A percentile compares a stretch with the other conserved stretches of the same genome.
phyloP scores from a whole-genome alignment of 2,113 vertebrate genomes.

The Chaetura pelagica region DNA sequence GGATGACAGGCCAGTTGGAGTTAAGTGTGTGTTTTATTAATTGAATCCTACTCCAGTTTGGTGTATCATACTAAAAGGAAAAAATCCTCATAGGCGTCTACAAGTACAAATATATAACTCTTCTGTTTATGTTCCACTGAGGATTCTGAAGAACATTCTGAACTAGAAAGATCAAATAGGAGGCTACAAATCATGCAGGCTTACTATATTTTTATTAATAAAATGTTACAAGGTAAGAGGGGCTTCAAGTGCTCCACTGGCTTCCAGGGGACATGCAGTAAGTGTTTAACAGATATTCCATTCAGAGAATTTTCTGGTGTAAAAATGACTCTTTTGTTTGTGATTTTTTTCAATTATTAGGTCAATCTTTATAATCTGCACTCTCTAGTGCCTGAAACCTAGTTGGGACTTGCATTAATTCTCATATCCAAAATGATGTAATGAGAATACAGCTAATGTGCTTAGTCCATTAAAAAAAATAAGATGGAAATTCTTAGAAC shows the following conservation, averaged over 20 bases:
- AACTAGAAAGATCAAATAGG: neutral
- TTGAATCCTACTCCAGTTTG: neutral
- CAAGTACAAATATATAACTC: neutral
- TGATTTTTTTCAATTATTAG: neutral
- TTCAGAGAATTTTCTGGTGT: neutral
- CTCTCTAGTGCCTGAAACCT: neutral
- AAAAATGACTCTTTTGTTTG: neutral
- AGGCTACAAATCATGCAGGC: neutral
- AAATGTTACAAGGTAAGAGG: neutral
- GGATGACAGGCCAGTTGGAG: neutral
- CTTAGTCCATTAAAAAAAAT: neutral
- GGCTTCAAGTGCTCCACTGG: neutral
- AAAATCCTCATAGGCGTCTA: neutral
- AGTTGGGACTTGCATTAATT: constrained; percentile 36
- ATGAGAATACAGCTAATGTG: constrained; percentile 42
- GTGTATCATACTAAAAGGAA: neutral
- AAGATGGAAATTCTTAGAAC: neutral
- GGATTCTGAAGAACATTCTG: neutral
- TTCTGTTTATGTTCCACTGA: neutral
- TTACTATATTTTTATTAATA: neutral
- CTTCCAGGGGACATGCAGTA: neutral
- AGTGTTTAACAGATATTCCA: neutral
- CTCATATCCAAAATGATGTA: constrained; percentile 46
- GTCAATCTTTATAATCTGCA: neutral
- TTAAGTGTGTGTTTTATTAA: neutral